Evolutionary conservation across 2,797 vertebrate species (phyloP), one percentile per base, ranked within the genome.

Genomic region (Sylvilagus floridanus): DNA sequence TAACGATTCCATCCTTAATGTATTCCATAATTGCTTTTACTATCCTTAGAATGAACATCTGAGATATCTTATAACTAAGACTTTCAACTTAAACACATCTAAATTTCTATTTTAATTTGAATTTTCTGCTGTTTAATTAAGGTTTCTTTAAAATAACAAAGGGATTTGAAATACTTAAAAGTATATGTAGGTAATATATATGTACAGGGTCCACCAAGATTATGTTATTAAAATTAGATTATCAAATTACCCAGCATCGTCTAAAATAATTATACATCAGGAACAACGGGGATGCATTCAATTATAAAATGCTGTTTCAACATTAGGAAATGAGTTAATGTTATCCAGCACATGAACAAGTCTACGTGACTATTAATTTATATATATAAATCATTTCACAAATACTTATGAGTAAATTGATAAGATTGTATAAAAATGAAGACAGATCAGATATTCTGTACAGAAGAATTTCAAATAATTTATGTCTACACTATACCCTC

Each of bases 291-390:
- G 47, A 76, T 72, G 81, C 84, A 81, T n/a, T 81, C 37, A 86
- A 73, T 26, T 37, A 22, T 3, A 2, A 28, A 84, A 88, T 35
- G 17, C 7, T 73, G 11, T 6, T 24, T 96, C 50, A 75, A 52
- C 5, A 65, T 82, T 42, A 30, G 47, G 90, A 90, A 86, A 86
- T 89, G 10, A 85, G 92, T 82, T 76, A 72, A 85, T 71, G 5
- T 63, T 73, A 93, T 32, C 2, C 9, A 96, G 4, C 22, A n/a
- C 37, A 76, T 50, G n/a, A 85, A 62, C 5, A 82, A 50, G 30
- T 71, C 14, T 24, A 47, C 17, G 47, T 71, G 42, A 47, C 30
- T 7, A 65, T 71, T 22, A 79, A 92, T 72, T 66, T 73, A 84
- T 60, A 42, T 1, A 73, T 60, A 42, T 69, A 17, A 72, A 35